Conservation (phyloP, 1,140 invertebrate species). For the Palaemon carinicauda region DNA sequence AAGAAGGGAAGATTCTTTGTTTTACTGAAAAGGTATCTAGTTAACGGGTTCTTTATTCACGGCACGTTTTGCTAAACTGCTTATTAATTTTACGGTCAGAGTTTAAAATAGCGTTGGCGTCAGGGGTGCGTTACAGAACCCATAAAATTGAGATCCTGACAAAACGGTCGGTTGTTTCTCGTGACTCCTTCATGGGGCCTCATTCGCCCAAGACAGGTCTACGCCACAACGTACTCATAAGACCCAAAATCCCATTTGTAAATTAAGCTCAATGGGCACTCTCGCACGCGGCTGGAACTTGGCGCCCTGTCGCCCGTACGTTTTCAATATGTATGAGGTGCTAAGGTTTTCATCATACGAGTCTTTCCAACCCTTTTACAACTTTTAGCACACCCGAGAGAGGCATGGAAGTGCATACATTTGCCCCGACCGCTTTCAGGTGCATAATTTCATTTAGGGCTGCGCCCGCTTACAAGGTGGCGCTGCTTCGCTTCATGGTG, state of each 20-base stretch:
- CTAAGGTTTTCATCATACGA: constrained; percentile 56
- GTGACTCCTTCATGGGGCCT: constrained; percentile 52
- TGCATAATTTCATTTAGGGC: constrained; percentile 49
- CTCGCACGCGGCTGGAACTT: constrained; percentile 12
- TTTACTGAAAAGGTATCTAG: constrained; percentile 57
- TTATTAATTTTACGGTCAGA: constrained; percentile 57
- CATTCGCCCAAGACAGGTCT: constrained; percentile 39
- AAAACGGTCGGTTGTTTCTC: constrained; percentile 54
- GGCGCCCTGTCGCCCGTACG: constrained; percentile 47
- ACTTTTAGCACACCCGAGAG: constrained; percentile 46
- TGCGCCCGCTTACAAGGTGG: constrained; percentile 13
- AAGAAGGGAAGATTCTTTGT: constrained; percentile 14
- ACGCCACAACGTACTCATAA: constrained; percentile 23
- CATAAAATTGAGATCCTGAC: constrained; percentile 57
- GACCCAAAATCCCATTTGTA: constrained; percentile 35
- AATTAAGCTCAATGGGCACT: constrained; percentile 11
- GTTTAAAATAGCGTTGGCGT: constrained; percentile 57
- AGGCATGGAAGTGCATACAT: constrained; percentile 54
- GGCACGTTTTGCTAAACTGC: constrained; percentile 57
- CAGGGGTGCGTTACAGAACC: constrained; percentile 54
- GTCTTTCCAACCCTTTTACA: constrained; percentile 52
- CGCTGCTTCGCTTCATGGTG: neutral
- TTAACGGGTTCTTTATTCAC: constrained; percentile 54
- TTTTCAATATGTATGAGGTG: constrained; percentile 56
- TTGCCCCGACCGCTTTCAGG: constrained; percentile 23